Conservation (phyloP, 2,888 invertebrate species). For the Tillus elongatus region DNA sequence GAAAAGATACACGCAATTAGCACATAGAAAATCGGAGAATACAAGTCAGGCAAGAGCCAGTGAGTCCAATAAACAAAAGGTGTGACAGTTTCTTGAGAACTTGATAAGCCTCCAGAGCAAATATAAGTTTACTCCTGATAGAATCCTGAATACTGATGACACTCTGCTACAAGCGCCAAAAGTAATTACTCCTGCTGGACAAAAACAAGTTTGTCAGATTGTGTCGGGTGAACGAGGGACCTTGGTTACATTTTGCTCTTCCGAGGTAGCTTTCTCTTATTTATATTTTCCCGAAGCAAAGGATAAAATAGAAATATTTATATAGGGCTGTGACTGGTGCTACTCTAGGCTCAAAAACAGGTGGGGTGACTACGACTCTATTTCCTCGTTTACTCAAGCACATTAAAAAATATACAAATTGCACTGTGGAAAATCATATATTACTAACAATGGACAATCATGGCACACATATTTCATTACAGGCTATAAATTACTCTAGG, state of each 20-base stretch:
- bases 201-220: conserved; percentile 1
- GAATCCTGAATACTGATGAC: conserved; percentile 2
- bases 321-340: conserved; percentile 2
- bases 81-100: conserved; percentile 2
- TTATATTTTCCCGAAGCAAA: conserved; percentile 2
- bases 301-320: conserved; percentile 1
- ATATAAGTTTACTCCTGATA: conserved; percentile 3
- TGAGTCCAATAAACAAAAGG: background rate
- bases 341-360: conserved; percentile 2
- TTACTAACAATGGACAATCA: conserved; percentile 3
- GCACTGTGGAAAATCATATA: conserved; percentile 1
- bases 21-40: conserved; percentile 2
- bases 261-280: conserved; percentile 2
- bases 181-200: conserved; percentile 4
- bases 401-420: conserved; percentile 3
- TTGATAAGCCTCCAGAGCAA: conserved; percentile 4
- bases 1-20: conserved; percentile 2
- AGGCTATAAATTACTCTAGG: conserved; percentile 3
- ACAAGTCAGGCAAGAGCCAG: conserved; percentile 4
- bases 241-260: conserved; percentile 2
- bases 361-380: background rate
- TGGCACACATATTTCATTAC: conserved; percentile 1
- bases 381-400: conserved; percentile 2
- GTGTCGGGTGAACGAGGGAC: conserved; percentile 4
- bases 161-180: conserved; percentile 2